Evolutionary conservation across 2,797 vertebrate genomes (phyloP), one percentile per base, ranked within the genome.

Genomic region (Fundulus diaphanus): DNA sequence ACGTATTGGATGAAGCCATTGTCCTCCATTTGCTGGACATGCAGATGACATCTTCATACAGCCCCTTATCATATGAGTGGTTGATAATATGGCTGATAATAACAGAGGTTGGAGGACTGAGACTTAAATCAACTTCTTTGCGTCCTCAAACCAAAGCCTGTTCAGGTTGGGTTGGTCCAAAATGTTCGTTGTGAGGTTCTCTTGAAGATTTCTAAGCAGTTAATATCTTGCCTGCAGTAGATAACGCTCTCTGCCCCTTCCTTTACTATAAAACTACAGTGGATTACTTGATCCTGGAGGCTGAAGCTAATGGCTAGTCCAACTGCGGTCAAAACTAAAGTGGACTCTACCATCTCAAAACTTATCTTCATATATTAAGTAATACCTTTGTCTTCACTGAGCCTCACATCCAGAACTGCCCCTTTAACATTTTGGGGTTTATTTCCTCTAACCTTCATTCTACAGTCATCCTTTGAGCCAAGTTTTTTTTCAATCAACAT

Each of bases 1-100:
- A 33, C 16, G 49, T 49, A 52, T 67, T 56, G 72, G 59, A 80
- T 78, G 22, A 79, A 81, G 72, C 80, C 57, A 70, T 83, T 27
- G 65, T 77, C 40, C 61, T 68, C 72, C 31, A 7, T 42, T 31
- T 44, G 75, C 49, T 66, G 6, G 37, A 67, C 69, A 1, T 72
- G 52, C 31, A 76, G 72, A 80, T 81, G 85, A 85, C 40, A 70
- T 77, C 44, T 57, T 65, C 44, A 56, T 76, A 66, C 13, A 42
- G 24, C 66, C 61, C 57, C 51, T 69, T 27, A 42, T 71, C 40
- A 70, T 65, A 46, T 68, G 74, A 77, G 59, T 11, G 70, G 61
- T 42, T 73, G 74, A 16, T 66, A 66, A 16, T 35, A 20, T 42
- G n/a, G n/a, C n/a, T n/a, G n/a, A n/a, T n/a, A n/a, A n/a, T n/a